Evolutionary conservation across 1,140 invertebrate species (phyloP).

Genomic region (Lamellibrachia luymesi): DNA sequence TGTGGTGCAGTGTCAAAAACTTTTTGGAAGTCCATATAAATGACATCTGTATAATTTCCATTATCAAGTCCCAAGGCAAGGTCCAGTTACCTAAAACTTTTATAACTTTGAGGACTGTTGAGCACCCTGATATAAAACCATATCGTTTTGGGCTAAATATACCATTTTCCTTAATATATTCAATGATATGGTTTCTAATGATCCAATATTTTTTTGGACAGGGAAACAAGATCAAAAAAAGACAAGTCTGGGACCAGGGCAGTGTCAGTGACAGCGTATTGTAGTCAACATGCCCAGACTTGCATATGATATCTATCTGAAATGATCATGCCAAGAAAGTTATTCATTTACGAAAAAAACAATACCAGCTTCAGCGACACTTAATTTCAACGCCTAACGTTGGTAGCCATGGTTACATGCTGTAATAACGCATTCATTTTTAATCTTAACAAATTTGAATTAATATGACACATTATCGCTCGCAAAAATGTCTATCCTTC

Average conservation of each 20-base stretch:
- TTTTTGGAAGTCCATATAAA: too few relatives aligned
- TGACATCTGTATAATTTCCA: too few relatives aligned
- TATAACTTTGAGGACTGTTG: too few relatives aligned
- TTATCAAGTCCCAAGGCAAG: too few relatives aligned
- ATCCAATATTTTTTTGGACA: too few relatives aligned
- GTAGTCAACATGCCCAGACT: neutral
- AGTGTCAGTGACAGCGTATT: too few relatives aligned
- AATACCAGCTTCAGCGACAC: neutral
- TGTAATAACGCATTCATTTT: neutral
- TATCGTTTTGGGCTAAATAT: too few relatives aligned
- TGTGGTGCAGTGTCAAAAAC: too few relatives aligned
- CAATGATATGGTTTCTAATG: too few relatives aligned
- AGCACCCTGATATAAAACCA: too few relatives aligned
- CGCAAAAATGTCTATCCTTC: neutral
- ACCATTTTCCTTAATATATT: too few relatives aligned
- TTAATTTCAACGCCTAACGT: neutral
- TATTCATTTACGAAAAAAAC: slow-evolving; percentile 8
- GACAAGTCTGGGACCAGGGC: neutral
- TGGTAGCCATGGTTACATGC: neutral
- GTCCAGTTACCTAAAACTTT: too few relatives aligned
- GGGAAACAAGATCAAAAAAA: neutral
- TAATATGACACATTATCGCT: neutral
- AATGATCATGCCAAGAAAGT: neutral
- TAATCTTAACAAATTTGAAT: neutral
- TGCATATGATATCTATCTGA: neutral